Evolutionary conservation across 92 coral and sea anemone species (phyloP).

Genomic region (Palythoa grandis): DNA sequence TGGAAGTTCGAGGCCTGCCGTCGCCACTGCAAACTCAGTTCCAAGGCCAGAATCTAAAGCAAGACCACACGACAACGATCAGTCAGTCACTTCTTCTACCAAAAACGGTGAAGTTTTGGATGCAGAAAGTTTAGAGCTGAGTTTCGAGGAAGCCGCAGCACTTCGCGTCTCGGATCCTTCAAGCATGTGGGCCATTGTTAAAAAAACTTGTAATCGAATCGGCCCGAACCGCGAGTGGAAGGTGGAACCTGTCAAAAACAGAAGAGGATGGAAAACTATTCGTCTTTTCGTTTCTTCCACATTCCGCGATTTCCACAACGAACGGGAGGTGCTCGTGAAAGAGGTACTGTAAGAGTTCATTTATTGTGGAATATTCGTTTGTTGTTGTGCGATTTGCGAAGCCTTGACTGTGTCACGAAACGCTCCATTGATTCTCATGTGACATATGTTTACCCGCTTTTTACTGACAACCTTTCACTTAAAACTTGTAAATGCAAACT

Average conservation of each 20-base stretch:
- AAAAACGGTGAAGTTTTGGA: not conserved
- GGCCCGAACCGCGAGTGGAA: slow-evolving; percentile 74
- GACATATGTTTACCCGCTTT: too few species aligned
- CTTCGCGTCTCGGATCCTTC: slow-evolving; percentile 75
- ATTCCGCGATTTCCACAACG: slow-evolving; percentile 95
- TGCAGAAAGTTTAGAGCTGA: slow-evolving; percentile 42
- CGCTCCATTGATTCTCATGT: too few species aligned
- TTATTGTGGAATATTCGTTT: not conserved
- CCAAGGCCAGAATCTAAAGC: slow-evolving; percentile 39
- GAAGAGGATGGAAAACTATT: slow-evolving; percentile 98
- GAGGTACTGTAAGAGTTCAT: slow-evolving; percentile 71
- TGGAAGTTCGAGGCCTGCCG: slow-evolving; percentile 86
- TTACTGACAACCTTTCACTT: too few species aligned
- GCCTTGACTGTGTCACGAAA: too few species aligned
- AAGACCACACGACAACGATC: not conserved
- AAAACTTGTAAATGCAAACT: too few species aligned
- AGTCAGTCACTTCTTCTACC: not conserved
- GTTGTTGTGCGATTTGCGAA: too few species aligned
- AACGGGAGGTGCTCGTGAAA: slow-evolving; percentile 92
- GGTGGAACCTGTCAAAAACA: slow-evolving; percentile 84
- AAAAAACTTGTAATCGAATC: slow-evolving; percentile 70
- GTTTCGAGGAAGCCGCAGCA: slow-evolving; percentile 93
- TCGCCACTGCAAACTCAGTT: slow-evolving; percentile 52
- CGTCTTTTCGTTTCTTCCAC: slow-evolving; percentile 99
- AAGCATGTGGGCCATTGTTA: slow-evolving; percentile 97